Conservation (phyloP, 64 coral and sea anemone species). For the Astreopora myriophthalma region DNA sequence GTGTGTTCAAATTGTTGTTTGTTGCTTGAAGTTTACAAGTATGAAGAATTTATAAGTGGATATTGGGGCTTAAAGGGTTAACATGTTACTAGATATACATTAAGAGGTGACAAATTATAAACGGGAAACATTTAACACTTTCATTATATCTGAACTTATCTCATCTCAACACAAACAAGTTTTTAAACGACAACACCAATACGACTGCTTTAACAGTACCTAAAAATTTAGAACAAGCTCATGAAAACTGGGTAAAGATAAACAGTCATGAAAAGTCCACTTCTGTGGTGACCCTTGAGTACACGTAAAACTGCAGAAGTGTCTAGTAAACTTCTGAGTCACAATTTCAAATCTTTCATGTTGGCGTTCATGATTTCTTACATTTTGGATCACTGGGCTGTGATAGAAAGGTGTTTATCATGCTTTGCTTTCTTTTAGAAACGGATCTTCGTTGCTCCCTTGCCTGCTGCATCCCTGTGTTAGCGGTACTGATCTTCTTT, state of each 20-base stretch:
- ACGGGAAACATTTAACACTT: conserved; percentile 32
- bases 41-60: neutral
- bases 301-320: neutral
- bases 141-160: conserved; percentile 8
- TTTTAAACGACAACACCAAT: conserved; percentile 50
- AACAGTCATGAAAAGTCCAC: conserved; percentile 2
- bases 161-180: conserved; percentile 22
- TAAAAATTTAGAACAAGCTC: conserved; percentile 19
- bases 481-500: conserved; percentile 57
- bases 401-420: conserved; percentile 54
- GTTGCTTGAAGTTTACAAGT: neutral
- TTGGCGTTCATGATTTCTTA: conserved; percentile 31
- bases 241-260: conserved; percentile 13
- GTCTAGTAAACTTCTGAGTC: neutral
- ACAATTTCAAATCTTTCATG: conserved; percentile 9
- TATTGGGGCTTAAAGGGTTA: conserved; percentile 1
- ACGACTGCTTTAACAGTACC: conserved; percentile 1
- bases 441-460: conserved; percentile 41
- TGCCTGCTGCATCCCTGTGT: conserved; percentile 42
- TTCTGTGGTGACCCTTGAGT: conserved; percentile 10
- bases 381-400: conserved; percentile 41
- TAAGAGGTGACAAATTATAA: conserved; percentile 16
- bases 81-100: conserved; percentile 26
- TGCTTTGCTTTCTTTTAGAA: conserved; percentile 60
- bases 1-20: too few relatives aligned